Conservation (phyloP, 2,113 vertebrate species). For the Scolopax mira region DNA sequence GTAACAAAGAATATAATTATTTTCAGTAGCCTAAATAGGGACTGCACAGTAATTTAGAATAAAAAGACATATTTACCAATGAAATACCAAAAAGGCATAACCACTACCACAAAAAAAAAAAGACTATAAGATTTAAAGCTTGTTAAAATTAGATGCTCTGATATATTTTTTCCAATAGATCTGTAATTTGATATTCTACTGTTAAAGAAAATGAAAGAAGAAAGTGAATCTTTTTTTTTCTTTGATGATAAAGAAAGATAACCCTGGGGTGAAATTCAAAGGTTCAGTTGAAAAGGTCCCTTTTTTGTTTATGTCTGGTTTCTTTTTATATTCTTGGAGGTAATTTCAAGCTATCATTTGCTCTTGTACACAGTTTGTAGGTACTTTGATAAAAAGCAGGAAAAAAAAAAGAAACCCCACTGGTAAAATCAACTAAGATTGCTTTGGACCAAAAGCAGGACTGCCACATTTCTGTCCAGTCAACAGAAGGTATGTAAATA, state of each 20-base stretch:
- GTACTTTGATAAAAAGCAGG: neutral
- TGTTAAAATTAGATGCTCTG: neutral
- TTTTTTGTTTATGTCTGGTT: neutral
- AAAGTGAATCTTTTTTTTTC: neutral
- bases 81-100: neutral
- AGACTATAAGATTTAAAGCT: neutral
- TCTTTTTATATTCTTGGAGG: neutral
- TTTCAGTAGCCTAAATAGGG: neutral
- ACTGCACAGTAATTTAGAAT: neutral
- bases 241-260: neutral
- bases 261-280: neutral
- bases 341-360: neutral
- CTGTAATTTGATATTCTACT: neutral
- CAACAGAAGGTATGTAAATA: neutral
- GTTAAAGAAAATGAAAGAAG: conserved; percentile 3
- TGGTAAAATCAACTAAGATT: neutral
- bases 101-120: neutral
- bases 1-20: neutral
- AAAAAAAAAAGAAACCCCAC: neutral
- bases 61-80: neutral
- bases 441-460: neutral
- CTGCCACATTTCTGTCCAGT: neutral
- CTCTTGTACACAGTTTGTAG: neutral
- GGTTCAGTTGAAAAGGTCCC: neutral
- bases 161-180: neutral